Conservation (phyloP, 2,797 vertebrate genomes). For the Myotis daubentonii region DNA sequence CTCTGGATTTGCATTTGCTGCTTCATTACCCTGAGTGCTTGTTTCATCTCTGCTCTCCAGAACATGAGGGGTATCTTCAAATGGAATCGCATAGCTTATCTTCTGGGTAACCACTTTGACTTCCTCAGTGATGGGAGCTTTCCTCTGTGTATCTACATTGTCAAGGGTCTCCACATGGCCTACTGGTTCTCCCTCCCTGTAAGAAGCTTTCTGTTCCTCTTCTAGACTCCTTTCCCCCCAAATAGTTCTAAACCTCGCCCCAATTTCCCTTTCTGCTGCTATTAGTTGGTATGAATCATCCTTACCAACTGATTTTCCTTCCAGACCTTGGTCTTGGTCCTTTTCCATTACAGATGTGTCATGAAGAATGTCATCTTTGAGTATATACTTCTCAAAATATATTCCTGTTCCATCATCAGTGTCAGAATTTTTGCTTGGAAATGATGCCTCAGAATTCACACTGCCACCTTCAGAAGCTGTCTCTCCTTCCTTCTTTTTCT, state of each 20-base stretch:
- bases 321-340: constrained; percentile 76
- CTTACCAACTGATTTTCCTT: constrained; percentile 69
- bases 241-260: constrained; percentile 68
- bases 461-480: constrained; percentile 90
- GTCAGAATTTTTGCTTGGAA: constrained; percentile 90
- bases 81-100: constrained; percentile 83
- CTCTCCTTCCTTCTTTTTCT: constrained; percentile 88
- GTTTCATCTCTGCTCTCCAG: constrained; percentile 69
- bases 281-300: constrained; percentile 69
- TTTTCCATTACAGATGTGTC: constrained; percentile 78
- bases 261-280: constrained; percentile 44
- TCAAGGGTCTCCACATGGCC: constrained; percentile 56
- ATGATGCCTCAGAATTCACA: constrained; percentile 88
- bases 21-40: constrained; percentile 72
- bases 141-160: background rate
- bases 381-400: constrained; percentile 95
- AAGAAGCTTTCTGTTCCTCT: constrained; percentile 43
- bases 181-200: constrained; percentile 62
- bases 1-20: constrained; percentile 74
- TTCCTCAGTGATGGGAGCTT: constrained; percentile 73
- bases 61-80: constrained; percentile 75
- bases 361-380: constrained; percentile 91
- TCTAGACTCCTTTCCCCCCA: constrained; percentile 54
- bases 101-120: constrained; percentile 79
- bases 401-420: constrained; percentile 90